These are phyloP conservation scores for Homarus americanus DNA, from an alignment of 1,140 invertebrate species.

Conservation along the genomic window DNA sequence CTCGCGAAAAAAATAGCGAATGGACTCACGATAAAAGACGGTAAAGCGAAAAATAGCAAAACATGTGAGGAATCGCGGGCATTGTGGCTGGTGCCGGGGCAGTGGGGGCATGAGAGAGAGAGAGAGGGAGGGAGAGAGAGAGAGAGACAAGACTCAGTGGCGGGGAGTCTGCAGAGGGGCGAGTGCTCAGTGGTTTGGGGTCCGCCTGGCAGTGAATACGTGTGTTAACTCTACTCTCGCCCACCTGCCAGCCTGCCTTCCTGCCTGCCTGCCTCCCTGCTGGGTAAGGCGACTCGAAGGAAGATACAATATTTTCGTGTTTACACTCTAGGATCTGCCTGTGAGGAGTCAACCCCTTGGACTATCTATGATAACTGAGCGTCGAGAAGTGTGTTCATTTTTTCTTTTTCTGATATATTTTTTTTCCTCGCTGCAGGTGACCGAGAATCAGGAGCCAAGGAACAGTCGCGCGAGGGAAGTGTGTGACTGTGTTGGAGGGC, in stretches of 20 bases:
- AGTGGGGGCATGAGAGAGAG: neutral
- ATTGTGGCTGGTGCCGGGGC: neutral
- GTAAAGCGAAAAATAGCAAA: slow-evolving; percentile 13
- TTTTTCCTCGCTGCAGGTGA: neutral
- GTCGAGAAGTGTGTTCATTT: too few relatives aligned
- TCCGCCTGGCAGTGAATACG: neutral
- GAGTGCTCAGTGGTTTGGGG: neutral
- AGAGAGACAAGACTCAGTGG: neutral
- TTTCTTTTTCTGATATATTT: neutral
- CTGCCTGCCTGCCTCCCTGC: neutral
- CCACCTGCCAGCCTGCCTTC: neutral
- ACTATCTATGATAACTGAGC: too few relatives aligned
- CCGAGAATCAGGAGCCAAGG: neutral
- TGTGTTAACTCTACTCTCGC: neutral
- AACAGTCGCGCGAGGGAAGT: too few relatives aligned
- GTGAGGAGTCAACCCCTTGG: too few relatives aligned
- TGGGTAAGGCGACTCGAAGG: neutral
- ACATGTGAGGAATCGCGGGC: slow-evolving; percentile 7
- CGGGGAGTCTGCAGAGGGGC: too few relatives aligned
- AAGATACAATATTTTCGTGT: too few relatives aligned
- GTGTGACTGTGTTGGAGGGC: too few relatives aligned
- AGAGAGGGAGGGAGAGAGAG: neutral
- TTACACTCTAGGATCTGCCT: too few relatives aligned
- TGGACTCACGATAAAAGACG: neutral
- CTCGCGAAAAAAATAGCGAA: neutral